phyloP scores from a whole-genome alignment of 2,113 vertebrate genomes.

The Phaethornis superciliosus region DNA sequence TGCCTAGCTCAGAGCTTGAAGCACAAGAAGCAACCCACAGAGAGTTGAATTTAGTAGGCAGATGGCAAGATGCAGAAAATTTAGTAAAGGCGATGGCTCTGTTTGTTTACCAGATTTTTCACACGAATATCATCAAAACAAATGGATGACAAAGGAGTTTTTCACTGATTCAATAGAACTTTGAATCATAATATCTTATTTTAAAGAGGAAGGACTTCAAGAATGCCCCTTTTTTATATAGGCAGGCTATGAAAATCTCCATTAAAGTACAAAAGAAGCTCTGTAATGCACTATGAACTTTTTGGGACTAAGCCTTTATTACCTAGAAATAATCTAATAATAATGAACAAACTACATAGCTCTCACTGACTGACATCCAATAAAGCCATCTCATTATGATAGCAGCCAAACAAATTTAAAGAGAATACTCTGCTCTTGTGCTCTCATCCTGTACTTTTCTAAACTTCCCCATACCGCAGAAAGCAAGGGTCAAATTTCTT shows the following conservation, averaged over 20 bases:
- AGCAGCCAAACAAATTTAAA: not conserved
- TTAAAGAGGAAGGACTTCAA: not conserved
- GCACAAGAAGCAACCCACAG: not conserved
- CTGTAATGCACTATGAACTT: not conserved
- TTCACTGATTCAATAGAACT: not conserved
- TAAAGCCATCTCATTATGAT: not conserved
- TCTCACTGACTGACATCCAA: not conserved
- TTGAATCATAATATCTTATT: not conserved
- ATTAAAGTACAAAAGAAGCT: not conserved
- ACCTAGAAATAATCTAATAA: not conserved
- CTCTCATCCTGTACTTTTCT: not conserved
- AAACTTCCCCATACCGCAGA: not conserved
- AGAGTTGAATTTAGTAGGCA: not conserved
- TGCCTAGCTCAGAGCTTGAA: not conserved
- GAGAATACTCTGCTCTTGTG: not conserved
- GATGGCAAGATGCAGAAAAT: not conserved
- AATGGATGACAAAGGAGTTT: not conserved
- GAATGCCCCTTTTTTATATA: not conserved
- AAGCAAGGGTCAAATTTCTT: not conserved
- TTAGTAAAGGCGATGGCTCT: not conserved
- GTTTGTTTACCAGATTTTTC: not conserved
- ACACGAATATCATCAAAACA: not conserved
- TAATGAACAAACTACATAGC: not conserved
- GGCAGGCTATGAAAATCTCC: not conserved
- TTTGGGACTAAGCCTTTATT: not conserved